A percentile compares a stretch with the other conserved stretches of the same genome.
Conservation (phyloP, 2,113 vertebrate species). For the Heterocephalus glaber region DNA sequence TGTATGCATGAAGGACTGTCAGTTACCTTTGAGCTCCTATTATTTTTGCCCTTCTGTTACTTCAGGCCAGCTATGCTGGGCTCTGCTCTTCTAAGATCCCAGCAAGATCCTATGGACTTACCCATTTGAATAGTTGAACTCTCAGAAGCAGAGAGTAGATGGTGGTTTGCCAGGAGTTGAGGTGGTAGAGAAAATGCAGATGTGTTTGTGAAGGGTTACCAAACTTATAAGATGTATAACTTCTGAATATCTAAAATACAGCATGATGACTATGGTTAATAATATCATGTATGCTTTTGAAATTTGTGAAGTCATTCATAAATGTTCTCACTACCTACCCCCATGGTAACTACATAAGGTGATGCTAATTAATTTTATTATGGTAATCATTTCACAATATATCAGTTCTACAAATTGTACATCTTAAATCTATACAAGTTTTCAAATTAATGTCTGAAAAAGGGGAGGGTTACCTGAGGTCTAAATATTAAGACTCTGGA, state of each 20-base stretch:
- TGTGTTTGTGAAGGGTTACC: not conserved
- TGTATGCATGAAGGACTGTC: not conserved
- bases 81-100: not conserved
- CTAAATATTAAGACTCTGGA: not conserved
- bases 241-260: not conserved
- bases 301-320: not conserved
- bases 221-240: not conserved
- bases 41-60: not conserved
- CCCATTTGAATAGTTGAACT: not conserved
- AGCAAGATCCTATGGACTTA: too few relatives aligned
- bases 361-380: not conserved
- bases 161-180: not conserved
- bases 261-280: not conserved
- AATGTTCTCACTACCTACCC: not conserved
- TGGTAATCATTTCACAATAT: not conserved
- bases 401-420: not conserved
- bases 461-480: accelerated
- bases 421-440: not conserved
- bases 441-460: not conserved
- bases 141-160: not conserved
- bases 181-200: not conserved
- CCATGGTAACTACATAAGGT: not conserved
- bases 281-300: not conserved
- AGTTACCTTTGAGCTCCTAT: not conserved
- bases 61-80: not conserved